A percentile compares a stretch with the other conserved stretches of the same genome.
phyloP scores from a whole-genome alignment of 2,113 vertebrate genomes.

The Cyphomyrus discorhynchus region DNA sequence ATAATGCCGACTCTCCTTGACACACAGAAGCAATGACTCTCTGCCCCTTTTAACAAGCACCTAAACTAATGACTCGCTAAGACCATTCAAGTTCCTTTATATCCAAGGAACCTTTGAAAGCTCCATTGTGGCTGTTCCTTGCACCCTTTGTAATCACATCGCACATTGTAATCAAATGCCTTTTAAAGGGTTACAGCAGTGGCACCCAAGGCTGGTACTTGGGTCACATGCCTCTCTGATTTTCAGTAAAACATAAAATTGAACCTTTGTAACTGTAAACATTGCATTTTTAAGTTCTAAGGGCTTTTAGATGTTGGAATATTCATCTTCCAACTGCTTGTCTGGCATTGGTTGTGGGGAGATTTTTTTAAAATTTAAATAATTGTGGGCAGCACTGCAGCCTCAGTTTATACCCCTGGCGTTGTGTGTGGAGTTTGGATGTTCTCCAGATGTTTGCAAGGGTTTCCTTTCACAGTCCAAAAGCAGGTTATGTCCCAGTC shows the following conservation, averaged over 20 bases:
- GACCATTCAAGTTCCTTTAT: background rate
- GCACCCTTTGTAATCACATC: background rate
- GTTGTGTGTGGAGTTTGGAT: background rate
- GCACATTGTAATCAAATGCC: background rate
- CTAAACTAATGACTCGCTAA: background rate
- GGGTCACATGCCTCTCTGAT: background rate
- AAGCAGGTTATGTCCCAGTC: background rate
- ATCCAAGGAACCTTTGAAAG: background rate
- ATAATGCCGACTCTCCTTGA: background rate
- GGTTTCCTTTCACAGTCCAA: background rate
- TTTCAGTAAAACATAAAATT: background rate
- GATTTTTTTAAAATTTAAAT: background rate
- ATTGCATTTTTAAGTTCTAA: background rate
- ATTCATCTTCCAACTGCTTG: background rate
- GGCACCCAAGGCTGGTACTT: background rate
- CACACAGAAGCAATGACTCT: background rate
- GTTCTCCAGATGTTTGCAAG: background rate
- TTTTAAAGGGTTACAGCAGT: background rate
- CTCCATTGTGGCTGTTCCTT: background rate
- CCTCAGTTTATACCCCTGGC: background rate
- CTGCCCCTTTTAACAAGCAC: background rate
- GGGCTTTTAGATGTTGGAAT: background rate
- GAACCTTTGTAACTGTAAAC: background rate
- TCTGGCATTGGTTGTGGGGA: background rate
- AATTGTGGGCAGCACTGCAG: background rate